These are phyloP conservation scores for Lamellibrachia columna DNA, from an alignment of 2,888 invertebrate genomes.

Conservation along the genomic window DNA sequence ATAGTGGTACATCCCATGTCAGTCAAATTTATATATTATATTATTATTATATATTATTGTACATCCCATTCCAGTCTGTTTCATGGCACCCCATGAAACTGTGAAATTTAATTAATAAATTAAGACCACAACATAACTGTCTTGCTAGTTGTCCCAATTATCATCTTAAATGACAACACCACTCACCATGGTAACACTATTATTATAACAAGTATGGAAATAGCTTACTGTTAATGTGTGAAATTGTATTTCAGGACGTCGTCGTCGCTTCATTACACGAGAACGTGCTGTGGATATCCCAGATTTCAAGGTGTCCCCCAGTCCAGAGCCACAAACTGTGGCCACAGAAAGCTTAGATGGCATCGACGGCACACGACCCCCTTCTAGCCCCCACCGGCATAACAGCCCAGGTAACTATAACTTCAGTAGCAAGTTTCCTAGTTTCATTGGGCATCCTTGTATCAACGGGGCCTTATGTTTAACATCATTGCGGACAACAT, in stretches of 20 bases:
- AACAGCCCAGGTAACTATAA: neutral
- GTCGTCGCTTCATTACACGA: neutral
- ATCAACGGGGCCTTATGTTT: too few species aligned
- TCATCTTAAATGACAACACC: too few species aligned
- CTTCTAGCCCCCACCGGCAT: neutral
- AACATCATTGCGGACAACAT: too few species aligned
- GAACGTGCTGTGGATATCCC: neutral
- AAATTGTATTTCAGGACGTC: neutral
- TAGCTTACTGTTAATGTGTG: neutral
- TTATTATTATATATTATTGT: too few species aligned
- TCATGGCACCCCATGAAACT: too few species aligned
- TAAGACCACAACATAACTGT: too few species aligned
- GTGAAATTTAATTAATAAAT: too few species aligned
- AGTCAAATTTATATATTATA: too few species aligned
- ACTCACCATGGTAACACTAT: neutral
- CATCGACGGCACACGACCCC: neutral
- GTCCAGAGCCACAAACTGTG: neutral
- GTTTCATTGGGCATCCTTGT: too few species aligned
- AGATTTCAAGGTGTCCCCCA: neutral
- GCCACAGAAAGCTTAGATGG: constrained; percentile 1
- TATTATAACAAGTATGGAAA: neutral
- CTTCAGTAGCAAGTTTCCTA: neutral
- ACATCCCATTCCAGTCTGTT: too few species aligned
- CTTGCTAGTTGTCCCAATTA: too few species aligned
- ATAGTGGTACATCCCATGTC: too few species aligned